A percentile compares a stretch with the other conserved stretches of the same genome.
Evolutionary conservation across 2,797 vertebrate species (phyloP).

Genomic region (Tiaroga cobitis): DNA sequence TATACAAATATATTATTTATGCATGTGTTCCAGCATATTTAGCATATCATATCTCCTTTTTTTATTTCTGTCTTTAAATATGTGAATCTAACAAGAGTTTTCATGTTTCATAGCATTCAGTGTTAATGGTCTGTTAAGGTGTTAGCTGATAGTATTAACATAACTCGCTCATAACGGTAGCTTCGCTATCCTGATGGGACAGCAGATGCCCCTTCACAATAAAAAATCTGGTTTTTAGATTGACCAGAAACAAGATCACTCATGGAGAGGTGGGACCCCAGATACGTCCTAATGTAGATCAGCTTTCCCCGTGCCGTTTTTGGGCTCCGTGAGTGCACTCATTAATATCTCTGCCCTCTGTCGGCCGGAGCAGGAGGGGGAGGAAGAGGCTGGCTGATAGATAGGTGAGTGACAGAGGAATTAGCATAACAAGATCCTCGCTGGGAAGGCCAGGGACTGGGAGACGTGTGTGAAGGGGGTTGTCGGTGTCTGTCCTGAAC

Average conservation of each 20-base stretch:
- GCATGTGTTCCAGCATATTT: neutral
- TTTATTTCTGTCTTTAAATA: neutral
- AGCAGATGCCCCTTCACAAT: conserved; percentile 37
- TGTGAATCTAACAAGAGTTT: neutral
- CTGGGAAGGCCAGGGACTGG: conserved; percentile 66
- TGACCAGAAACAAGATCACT: conserved; percentile 27
- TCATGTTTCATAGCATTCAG: conserved; percentile 20
- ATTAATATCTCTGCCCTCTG: conserved; percentile 47
- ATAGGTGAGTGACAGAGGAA: conserved; percentile 65
- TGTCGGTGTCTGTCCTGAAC: conserved; percentile 85
- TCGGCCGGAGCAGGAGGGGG: conserved; percentile 31
- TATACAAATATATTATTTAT: neutral
- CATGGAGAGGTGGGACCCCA: conserved; percentile 41
- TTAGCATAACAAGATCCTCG: conserved; percentile 82
- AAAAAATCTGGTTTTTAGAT: conserved; percentile 27
- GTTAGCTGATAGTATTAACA: neutral
- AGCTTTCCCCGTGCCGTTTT: conserved; percentile 40
- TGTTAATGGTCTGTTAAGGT: conserved; percentile 20
- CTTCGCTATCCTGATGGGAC: conserved; percentile 3
- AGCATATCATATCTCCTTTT: neutral
- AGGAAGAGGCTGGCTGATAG: conserved; percentile 62
- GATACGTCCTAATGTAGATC: conserved; percentile 44
- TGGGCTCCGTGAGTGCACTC: neutral
- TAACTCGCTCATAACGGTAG: conserved; percentile 15
- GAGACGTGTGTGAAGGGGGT: conserved; percentile 72